Conservation (phyloP, 2,113 vertebrate genomes). For the Tragulus kanchil region DNA sequence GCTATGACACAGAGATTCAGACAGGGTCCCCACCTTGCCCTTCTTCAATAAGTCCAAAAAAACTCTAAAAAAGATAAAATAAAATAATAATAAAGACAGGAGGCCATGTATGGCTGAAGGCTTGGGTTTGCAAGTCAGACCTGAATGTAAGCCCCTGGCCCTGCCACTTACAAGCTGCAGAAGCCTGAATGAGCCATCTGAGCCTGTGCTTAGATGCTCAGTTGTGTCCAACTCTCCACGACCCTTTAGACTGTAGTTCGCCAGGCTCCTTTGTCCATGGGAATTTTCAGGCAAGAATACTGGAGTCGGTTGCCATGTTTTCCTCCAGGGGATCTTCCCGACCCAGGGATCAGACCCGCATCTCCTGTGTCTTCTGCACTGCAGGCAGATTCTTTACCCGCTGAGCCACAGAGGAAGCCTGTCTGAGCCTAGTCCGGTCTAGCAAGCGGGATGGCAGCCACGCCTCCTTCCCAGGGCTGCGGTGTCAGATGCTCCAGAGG, state of each 20-base stretch:
- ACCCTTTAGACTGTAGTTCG: background rate
- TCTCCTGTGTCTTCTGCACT: background rate
- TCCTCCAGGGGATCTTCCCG: background rate
- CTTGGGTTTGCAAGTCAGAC: background rate
- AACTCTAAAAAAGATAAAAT: background rate
- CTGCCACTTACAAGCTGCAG: background rate
- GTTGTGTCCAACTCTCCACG: background rate
- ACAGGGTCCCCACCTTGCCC: background rate
- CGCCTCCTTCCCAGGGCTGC: background rate
- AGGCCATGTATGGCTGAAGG: background rate
- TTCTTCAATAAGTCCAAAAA: background rate
- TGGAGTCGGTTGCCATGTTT: background rate
- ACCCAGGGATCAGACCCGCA: background rate
- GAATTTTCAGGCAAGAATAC: background rate
- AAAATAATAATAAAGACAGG: background rate
- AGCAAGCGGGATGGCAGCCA: background rate
- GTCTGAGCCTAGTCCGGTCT: background rate
- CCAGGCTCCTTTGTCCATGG: background rate
- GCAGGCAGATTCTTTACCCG: background rate
- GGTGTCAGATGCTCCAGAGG: background rate
- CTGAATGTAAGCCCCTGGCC: background rate
- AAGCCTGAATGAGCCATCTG: background rate
- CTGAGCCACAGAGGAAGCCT: background rate
- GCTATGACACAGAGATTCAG: background rate
- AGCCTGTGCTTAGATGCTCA: background rate